Base-by-base conservation (phyloP, 2,888 invertebrate species). In the Cyrtodaria siliqua region DNA sequence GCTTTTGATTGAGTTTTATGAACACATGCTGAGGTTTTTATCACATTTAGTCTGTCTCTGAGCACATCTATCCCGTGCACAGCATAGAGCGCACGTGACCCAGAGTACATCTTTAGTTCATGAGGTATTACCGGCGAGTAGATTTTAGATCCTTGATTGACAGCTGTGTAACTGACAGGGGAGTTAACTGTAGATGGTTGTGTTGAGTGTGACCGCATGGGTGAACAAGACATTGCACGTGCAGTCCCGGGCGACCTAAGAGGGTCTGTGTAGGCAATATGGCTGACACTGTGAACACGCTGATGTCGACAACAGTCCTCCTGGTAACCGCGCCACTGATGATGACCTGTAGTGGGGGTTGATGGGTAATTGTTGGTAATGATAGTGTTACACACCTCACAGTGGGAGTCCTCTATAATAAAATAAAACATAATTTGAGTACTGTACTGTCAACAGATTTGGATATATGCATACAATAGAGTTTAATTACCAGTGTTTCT, bases 241-340 rank as follows among this genome's bases (percentile, higher is more conserved):
- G 80, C 80, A 18, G 86, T 60, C 60, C 85, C 83, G 16, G 87
- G 87, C 14, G 87, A 87, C 26, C 82, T 79, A 14, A 82, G 73
- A 23, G 72, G 70, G 49, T 82, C 76, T 12, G 29, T 29, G 1
- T 77, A 53, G 42, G 89, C 88, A 27, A 90, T 86, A 70, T 90
- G 89, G 59, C 89, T 86, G 56, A 90, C 85, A 78, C 90, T 90
- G 80, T 90, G 90, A 18, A 89, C 87, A n/a, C 90, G 86, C 2
- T 87, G 78, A 67, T 90, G 90, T 26, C 87, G 86, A 59, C 85
- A 86, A 57, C 86, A 89, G 23, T 85, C 79, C 20, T 76, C 76
- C 33, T 79, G 76, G 55, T 79, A 83, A 50, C 74, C 76, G 20
- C 66, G 67, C 61, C 83, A 82, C 55, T 77, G 70, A 20, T 76